Conservation (phyloP, 2,797 vertebrate genomes). For the Falco rusticolus region DNA sequence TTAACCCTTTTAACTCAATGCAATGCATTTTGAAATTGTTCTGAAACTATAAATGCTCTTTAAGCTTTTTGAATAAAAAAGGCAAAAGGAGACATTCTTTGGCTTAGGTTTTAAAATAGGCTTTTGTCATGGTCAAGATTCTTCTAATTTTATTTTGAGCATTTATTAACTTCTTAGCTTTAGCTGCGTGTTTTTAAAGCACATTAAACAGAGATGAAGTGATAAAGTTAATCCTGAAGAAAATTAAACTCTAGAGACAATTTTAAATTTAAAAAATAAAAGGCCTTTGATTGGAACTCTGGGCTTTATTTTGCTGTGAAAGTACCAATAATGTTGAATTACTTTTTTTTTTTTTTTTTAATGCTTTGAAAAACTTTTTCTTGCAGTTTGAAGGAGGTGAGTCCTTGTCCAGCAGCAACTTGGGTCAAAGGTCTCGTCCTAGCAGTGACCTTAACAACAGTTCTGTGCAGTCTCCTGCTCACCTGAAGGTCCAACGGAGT, state of each 20-base stretch:
- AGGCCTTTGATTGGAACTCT: neutral
- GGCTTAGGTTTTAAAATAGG: neutral
- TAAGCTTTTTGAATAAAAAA: neutral
- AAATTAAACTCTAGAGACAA: neutral
- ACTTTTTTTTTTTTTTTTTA: neutral
- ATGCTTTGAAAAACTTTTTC: conserved; percentile 4
- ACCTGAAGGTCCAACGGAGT: conserved; percentile 97
- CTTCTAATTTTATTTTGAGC: conserved; percentile 15
- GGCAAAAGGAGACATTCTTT: neutral
- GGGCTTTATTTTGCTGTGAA: neutral
- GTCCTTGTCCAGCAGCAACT: conserved; percentile 87
- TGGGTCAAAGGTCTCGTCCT: conserved; percentile 92
- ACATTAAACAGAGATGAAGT: neutral
- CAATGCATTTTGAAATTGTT: neutral
- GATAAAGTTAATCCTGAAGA: neutral
- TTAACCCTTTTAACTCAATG: conserved; percentile 2
- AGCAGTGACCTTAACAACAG: conserved; percentile 98
- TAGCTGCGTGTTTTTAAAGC: neutral
- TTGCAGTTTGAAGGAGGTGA: conserved; percentile 93
- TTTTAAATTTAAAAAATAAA: neutral
- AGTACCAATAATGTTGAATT: neutral
- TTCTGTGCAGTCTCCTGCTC: conserved; percentile 92
- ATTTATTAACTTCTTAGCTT: neutral
- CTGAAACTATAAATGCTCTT: neutral
- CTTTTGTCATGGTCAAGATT: neutral